Evolutionary conservation across 1,140 invertebrate genomes (phyloP), one percentile per base, ranked within the genome.

Genomic region (Scaptomyza pallida): DNA sequence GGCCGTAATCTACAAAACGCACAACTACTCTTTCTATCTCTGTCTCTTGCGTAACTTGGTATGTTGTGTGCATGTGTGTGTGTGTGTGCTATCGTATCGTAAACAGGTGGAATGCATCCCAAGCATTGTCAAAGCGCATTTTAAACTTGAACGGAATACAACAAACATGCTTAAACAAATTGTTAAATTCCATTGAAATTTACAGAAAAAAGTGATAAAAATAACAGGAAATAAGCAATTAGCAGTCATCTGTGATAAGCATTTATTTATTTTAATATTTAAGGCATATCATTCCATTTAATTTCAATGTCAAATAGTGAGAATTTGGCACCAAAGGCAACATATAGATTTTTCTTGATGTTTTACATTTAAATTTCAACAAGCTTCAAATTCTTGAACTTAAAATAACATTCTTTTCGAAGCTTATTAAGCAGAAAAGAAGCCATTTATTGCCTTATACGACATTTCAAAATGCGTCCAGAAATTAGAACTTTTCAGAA

Each of bases 1-100:
- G 40, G 26, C 35, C 23, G 45, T 75, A 75, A 81, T 81, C 78
- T 82, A 54, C 59, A 21, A 62, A 81, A 81, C 75, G 73, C 78
- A 81, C 71, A 60, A 26, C 26, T 9, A 9, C 26, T 30, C 26
- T 30, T 8, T 30, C 2, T 30, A 6, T 30, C 26, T 30, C 26
- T 30, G 6, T 64, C 45, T 6, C 35, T 71, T 76, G 65, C 65
- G 74, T 76, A 76, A 76, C 75, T 55, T 70, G 64, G 73, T 40
- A 62, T 70, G 63, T 33, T 16, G 17, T 56, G 21, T 43, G 23
- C 6, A 5, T 33, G 30, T 12, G 10, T 35, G 10, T 16, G 23
- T 26, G 23, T n/a, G n/a, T n/a, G n/a, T n/a, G n/a, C n/a, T n/a
- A n/a, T 15, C 41, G 16, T 57, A 44, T 57, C 55, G 55, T 13